Evolutionary conservation across 2,113 vertebrate species (phyloP), one percentile per base, ranked within the genome.

Genomic region (Podocnemis expansa): DNA sequence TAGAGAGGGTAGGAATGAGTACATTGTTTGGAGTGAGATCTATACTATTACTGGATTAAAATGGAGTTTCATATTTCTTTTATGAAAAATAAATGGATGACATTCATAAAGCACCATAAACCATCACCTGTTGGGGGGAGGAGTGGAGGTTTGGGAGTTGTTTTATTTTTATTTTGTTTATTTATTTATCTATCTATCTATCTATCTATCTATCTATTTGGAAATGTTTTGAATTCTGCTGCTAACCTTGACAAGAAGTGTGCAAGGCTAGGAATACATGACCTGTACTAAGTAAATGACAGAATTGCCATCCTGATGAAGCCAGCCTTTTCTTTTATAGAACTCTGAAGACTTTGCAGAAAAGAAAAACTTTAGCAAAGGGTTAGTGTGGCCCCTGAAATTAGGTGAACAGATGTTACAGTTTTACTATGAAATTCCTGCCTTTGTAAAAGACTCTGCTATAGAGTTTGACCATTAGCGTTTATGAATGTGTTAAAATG

Each of bases 31-130:
- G 84, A 17, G 51, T 88, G 88, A 67, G 70, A 80, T 52, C 87
- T 96, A 96, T 95, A 78, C 82, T 82, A 54, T 76, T 85, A 92
- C 45, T 83, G 70, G 85, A 93, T 92, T 91, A 88, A 96, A 89
- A 96, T 88, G 58, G 76, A 96, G 80, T 80, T 91, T 67, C 75
- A 58, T 43, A 43, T n/a, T 96, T 91, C 4, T 58, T 55, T 93
- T 76, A 89, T 56, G 90, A 88, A 88, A 95, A 94, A 81, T 85
- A 89, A 95, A 92, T 45, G 78, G 4, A 25, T 86, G 83, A 93
- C 43, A 80, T 87, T 4, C 1, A 41, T 67, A 1, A 47, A 76
- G 96, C 75, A 63, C 9, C 2, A 80, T 86, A 55, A 89, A n/a
- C 78, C 54, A 27, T 83, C 95, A 96, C 95, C 78, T 84, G 89